Base-by-base conservation (phyloP, 1,140 invertebrate species). In the Zaprionus inermis region DNA sequence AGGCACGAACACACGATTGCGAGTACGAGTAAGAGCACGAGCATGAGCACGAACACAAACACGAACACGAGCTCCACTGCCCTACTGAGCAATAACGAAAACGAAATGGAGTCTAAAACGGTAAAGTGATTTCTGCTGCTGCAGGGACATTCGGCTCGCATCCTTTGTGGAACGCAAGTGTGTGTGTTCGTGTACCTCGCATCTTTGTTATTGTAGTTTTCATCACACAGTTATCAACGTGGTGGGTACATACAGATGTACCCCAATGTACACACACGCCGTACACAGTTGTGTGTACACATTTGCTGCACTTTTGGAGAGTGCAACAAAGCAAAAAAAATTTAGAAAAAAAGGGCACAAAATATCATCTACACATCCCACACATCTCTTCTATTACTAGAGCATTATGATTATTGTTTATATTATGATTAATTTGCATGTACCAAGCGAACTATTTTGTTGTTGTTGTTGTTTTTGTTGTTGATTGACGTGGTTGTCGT, bases 41-140 rank as follows among this genome's bases (percentile, higher is more conserved):
- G 60, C 67, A 41, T 6, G 5, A 32, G 30, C 46, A 56, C 38
- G 16, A 60, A 24, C 51, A 56, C 63, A 22, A 64, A 14, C 65
- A 46, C 51, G 44, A 64, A 46, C 72, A 63, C 55, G 54, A 63
- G 69, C 60, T 55, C 69, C 51, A 72, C 69, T 76, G 69, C 41
- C 69, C 73, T 72, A 72, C 69, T 76, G 57, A 72, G 57, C 61
- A 69, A 67, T 49, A 67, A 72, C 69, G 61, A 72, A 76, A 72
- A 60, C 73, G 69, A 76, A 76, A 72, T 66, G 68, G 56, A 60
- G 36, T 56, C 56, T 16, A 46, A 38, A 52, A 58, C 72, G 68
- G 44, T 20, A 52, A 58, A 58, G 20, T 70, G 52, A 75, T 52
- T 67, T 30, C 32, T 65, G 22, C 41, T 49, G 58, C 16, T 46